Evolutionary conservation across 92 coral and sea anemone species (phyloP).

Genomic region (Meandrina meandrites): DNA sequence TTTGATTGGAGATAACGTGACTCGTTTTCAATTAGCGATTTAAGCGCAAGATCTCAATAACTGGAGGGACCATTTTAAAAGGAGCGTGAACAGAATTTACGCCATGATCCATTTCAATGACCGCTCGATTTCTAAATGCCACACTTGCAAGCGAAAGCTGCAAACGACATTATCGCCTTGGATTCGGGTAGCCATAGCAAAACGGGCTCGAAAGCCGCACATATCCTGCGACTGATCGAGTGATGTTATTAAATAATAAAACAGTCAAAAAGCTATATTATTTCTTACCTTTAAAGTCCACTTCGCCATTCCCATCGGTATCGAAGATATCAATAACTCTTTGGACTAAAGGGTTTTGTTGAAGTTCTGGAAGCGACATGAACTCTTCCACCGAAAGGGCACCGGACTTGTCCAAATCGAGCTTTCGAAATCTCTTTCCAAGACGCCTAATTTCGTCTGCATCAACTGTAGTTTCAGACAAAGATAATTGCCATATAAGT

Average conservation of each 20-base stretch:
- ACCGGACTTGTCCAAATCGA: constrained; percentile 96
- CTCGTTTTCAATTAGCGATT: constrained; percentile 35
- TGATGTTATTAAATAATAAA: constrained; percentile 22
- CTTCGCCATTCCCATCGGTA: constrained; percentile 98
- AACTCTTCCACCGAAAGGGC: constrained; percentile 98
- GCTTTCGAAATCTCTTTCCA: constrained; percentile 93
- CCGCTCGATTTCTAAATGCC: background rate
- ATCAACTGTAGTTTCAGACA: constrained; percentile 72
- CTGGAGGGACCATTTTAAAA: constrained; percentile 2
- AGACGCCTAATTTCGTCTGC: constrained; percentile 97
- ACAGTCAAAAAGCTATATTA: constrained; percentile 34
- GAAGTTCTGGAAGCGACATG: constrained; percentile 97
- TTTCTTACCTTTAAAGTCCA: constrained; percentile 97
- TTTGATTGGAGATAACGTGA: constrained; percentile 45
- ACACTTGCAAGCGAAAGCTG: background rate
- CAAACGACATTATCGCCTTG: constrained; percentile 9
- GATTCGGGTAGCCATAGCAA: background rate
- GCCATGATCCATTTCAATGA: background rate
- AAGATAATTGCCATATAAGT: constrained; percentile 28
- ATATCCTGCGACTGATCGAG: constrained; percentile 7
- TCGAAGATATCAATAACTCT: constrained; percentile 98
- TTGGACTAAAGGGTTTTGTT: constrained; percentile 96
- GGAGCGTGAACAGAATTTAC: constrained; percentile 15
- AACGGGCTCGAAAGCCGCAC: constrained; percentile 11
- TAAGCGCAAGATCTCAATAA: constrained; percentile 8